phyloP scores from a whole-genome alignment of 2,113 vertebrate species.

The Pluvialis apricaria region DNA sequence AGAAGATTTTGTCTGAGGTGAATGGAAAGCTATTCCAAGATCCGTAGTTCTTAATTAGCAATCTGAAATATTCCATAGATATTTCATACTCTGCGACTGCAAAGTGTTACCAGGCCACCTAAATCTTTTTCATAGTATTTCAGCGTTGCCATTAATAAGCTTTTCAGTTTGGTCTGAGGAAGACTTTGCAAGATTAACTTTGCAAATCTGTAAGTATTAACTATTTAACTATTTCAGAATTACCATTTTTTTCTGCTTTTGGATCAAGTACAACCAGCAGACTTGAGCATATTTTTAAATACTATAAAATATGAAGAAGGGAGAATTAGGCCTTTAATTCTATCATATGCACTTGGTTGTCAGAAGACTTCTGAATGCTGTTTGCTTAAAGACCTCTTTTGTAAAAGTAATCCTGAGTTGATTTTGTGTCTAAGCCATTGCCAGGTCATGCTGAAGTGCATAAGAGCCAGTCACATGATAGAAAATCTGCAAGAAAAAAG shows the following conservation, averaged over 20 bases:
- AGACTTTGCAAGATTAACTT: constrained; percentile 45
- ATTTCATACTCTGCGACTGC: neutral
- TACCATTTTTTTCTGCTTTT: constrained; percentile 7
- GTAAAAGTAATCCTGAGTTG: constrained; percentile 15
- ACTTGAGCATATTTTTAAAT: constrained; percentile 41
- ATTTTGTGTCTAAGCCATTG: constrained; percentile 80
- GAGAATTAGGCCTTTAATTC: constrained; percentile 28
- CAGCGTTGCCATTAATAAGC: constrained; percentile 17
- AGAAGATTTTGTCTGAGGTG: constrained; percentile 26
- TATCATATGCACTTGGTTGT: neutral
- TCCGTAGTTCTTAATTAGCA: neutral
- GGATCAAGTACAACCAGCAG: constrained; percentile 25
- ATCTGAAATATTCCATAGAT: neutral
- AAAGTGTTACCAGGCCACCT: neutral
- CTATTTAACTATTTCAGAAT: constrained; percentile 31
- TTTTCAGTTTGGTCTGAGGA: constrained; percentile 19
- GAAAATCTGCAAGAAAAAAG: constrained; percentile 83
- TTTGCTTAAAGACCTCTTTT: constrained; percentile 19
- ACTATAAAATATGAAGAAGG: constrained; percentile 3
- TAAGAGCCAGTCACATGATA: constrained; percentile 90
- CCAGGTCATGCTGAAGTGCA: constrained; percentile 85
- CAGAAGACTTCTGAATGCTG: neutral
- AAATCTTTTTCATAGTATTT: neutral
- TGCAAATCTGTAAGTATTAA: constrained; percentile 27
- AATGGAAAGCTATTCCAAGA: neutral